Base-by-base conservation (phyloP, 2,888 invertebrate genomes). In the Aporophyla nigra region DNA sequence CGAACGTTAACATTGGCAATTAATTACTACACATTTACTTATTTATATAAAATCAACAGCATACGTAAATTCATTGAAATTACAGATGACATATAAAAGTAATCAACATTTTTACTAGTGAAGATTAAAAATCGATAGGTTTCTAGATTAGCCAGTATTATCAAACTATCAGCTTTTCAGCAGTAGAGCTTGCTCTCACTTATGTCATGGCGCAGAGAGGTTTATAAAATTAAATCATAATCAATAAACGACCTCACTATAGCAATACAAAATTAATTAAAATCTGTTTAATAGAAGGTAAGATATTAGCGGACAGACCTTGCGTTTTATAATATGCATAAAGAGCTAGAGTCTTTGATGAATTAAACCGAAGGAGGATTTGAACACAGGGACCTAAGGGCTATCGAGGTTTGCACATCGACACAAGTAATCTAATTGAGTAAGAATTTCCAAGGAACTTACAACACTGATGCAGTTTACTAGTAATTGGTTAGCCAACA, bases 401-500 rank as follows among this genome's bases (percentile, higher is more conserved):
- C 40, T 69, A 62, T 74, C 63, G 63, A 67, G 66, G 33, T 46
- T 70, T 68, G 63, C 63, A 78, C 76, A 79, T 79, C 63, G 43
- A 66, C 65, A 66, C 71, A 69, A 82, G 53, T 78, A 74, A 83
- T 74, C 40, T 71, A 80, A 80, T 73, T 59, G 58, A 82, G 69
- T 74, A 86, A 88, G 81, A 88, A 89, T 86, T 89, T 84, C 80
- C 85, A 81, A 87, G 81, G 89, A 90, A 91, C 87, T 80, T 78
- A 74, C 72, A 84, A 89, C 85, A 89, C 88, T 89, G 87, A 79
- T 86, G 86, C 84, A 88, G 85, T 89, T 89, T 87, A 85, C 85
- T 75, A 85, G 86, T 81, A 77, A 89, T 87, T 85, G 88, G 89
- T 87, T 86, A 80, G 71, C 82, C 84, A 90, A 96, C 95, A 96